Conservation (phyloP, 1,140 invertebrate species). For the Drosophila repleta region DNA sequence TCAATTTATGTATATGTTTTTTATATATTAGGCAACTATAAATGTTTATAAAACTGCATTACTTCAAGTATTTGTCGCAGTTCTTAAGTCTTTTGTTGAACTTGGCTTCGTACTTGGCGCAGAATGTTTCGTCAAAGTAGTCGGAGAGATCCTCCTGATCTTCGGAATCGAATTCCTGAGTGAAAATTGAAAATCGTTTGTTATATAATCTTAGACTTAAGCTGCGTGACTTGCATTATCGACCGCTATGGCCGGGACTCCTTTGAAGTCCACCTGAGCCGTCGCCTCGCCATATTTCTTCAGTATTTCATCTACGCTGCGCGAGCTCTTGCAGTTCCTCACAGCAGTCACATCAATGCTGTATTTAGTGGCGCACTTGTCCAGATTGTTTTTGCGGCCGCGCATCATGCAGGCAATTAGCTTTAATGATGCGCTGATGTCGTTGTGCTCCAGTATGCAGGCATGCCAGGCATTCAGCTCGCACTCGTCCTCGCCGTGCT, state of each 20-base stretch:
- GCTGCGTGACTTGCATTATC: slow-evolving; percentile 42
- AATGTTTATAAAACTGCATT: not conserved
- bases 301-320: slow-evolving; percentile 50
- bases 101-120: slow-evolving; percentile 51
- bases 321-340: slow-evolving; percentile 36
- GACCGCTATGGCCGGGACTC: slow-evolving; percentile 57
- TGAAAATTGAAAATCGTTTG: not conserved
- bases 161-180: slow-evolving; percentile 21
- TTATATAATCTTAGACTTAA: not conserved
- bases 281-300: slow-evolving; percentile 47
- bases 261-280: slow-evolving; percentile 5
- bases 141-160: slow-evolving; percentile 32
- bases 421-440: slow-evolving; percentile 49
- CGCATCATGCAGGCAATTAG: slow-evolving; percentile 76
- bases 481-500: slow-evolving; percentile 72
- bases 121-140: slow-evolving; percentile 54
- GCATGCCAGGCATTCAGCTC: slow-evolving; percentile 78
- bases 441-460: slow-evolving; percentile 76
- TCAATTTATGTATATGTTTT: not conserved
- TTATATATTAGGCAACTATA: not conserved
- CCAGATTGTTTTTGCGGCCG: slow-evolving; percentile 50
- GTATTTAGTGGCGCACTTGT: slow-evolving; percentile 42
- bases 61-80: not conserved
- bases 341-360: slow-evolving; percentile 56
- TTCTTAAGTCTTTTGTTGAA: slow-evolving; percentile 43